A percentile compares a stretch with the other conserved stretches of the same genome.
These are phyloP conservation scores for Spisula solida DNA, from an alignment of 2,888 invertebrate species.

Conservation along the genomic window DNA sequence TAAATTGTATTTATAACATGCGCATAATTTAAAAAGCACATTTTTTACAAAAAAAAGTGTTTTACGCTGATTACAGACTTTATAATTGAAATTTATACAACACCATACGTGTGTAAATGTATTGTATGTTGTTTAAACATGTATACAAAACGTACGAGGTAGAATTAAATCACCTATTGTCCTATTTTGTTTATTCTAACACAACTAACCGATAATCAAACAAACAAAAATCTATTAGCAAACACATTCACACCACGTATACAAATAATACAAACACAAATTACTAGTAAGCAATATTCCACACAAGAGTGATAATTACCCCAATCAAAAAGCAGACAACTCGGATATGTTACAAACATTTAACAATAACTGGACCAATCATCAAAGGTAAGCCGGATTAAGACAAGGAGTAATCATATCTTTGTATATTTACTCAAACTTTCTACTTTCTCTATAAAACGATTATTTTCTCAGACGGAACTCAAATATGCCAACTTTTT, in stretches of 20 bases:
- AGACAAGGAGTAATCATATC: conserved; percentile 36
- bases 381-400: neutral
- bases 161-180: conserved; percentile 15
- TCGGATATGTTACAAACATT: conserved; percentile 16
- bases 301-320: neutral
- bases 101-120: neutral
- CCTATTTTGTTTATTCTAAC: neutral
- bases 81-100: neutral
- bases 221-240: neutral
- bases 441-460: conserved; percentile 22
- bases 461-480: neutral
- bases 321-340: conserved; percentile 15
- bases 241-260: conserved; percentile 31
- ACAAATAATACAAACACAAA: neutral
- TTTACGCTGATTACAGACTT: neutral
- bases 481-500: conserved; percentile 16
- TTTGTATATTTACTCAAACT: conserved; percentile 28
- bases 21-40: too few species aligned
- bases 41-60: too few species aligned
- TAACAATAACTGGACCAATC: conserved; percentile 19
- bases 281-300: conserved; percentile 24
- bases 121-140: neutral
- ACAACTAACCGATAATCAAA: neutral
- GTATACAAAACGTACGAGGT: neutral
- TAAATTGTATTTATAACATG: too few species aligned